Conservation (phyloP, 1,140 invertebrate genomes). For the Diprion similis region DNA sequence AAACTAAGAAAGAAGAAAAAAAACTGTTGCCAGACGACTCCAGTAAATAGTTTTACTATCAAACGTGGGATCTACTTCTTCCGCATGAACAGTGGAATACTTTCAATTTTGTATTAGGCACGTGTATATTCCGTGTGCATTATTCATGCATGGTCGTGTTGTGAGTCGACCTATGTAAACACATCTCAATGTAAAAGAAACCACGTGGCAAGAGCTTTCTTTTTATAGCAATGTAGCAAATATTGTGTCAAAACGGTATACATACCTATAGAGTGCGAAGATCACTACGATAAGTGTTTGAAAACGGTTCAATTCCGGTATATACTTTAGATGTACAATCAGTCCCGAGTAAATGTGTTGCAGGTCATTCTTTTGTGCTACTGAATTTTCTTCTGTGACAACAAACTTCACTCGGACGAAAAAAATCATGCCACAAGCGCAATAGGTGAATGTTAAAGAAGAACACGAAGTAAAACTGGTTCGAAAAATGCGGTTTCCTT, state of each 20-base stretch:
- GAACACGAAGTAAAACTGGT: too few species aligned
- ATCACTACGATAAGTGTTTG: neutral
- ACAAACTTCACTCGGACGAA: too few species aligned
- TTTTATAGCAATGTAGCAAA: neutral
- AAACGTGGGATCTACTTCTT: neutral
- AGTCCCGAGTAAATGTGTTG: too few species aligned
- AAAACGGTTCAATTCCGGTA: neutral
- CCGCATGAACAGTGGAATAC: neutral
- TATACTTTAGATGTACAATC: neutral
- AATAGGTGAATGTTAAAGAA: too few species aligned
- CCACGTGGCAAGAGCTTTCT: neutral
- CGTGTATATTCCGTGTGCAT: neutral
- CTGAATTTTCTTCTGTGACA: too few species aligned
- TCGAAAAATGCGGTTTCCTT: neutral
- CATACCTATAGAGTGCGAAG: too few species aligned
- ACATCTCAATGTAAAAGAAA: neutral
- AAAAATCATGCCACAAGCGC: too few species aligned
- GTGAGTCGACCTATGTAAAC: neutral
- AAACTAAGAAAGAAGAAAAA: neutral
- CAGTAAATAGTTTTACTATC: too few species aligned
- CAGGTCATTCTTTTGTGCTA: too few species aligned
- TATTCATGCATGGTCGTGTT: neutral
- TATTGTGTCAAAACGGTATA: neutral
- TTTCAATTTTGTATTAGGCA: neutral
- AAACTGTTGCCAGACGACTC: neutral